Evolutionary conservation across 1,140 invertebrate genomes (phyloP), one percentile per base, ranked within the genome.

Genomic region (Heliconius eleuchia): DNA sequence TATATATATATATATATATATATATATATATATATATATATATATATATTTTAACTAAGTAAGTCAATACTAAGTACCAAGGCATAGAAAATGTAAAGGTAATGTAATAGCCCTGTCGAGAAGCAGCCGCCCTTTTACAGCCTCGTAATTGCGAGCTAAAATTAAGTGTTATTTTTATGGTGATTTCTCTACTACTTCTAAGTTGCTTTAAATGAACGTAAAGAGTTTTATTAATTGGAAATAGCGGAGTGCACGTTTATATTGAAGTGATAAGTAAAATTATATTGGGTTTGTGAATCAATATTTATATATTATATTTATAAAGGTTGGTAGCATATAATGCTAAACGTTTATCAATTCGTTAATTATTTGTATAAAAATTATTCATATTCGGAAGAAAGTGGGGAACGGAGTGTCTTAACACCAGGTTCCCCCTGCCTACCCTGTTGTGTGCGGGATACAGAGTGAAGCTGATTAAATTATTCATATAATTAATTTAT

Each of bases 151-250:
- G 90, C 90, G 87, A 90, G 83, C 91, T 94, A 87, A 94, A 94
- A 94, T 94, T 94, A 94, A 94, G 92, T 94, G 92, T 94, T 94
- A 94, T 93, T 94, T 94, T 94, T 94, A 94, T 94, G 91, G 88
- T 94, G 91, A 94, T 94, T 93, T 92, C 92, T 89, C 88, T 92
- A 92, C 92, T 90, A 91, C 91, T 94, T 93, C 91, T 93, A 85
- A 91, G 92, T 94, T 92, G 91, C 91, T 92, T 92, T 92, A 91
- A 94, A 90, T 89, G 88, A 86, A 89, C 88, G 88, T 92, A 90
- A 91, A 92, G 84, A 84, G 86, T 90, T 92, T 92, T 92, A 93
- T 92, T 92, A 93, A 93, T 94, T 92, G 90, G 88, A 91, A 89
- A 85, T 86, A 85, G 79, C 79, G 4, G 60, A 66, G 23, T 66